These are phyloP conservation scores for Trichoplusia ni DNA, from an alignment of 1,140 invertebrate species.

Conservation along the genomic window DNA sequence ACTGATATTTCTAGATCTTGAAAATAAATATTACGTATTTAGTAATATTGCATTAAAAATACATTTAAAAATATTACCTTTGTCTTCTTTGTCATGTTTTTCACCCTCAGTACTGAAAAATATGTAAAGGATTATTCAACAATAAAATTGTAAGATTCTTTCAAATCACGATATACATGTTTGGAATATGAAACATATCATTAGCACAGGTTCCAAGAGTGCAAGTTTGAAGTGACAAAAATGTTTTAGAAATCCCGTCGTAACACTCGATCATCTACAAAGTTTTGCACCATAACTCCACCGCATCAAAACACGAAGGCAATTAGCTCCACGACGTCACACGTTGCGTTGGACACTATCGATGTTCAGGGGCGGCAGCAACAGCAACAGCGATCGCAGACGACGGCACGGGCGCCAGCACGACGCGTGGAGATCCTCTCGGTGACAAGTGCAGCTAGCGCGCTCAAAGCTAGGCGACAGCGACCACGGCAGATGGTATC, in stretches of 20 bases:
- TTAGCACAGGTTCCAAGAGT: neutral
- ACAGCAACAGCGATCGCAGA: neutral
- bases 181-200: neutral
- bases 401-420: neutral
- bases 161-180: neutral
- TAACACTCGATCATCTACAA: constrained; percentile 74
- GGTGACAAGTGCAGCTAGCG: neutral
- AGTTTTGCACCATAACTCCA: constrained; percentile 80
- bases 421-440: too few relatives aligned
- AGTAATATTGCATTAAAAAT: too few relatives aligned
- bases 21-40: too few relatives aligned
- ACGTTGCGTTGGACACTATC: neutral
- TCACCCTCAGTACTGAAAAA: constrained; percentile 75
- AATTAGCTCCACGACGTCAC: neutral
- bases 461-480: neutral
- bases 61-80: constrained; percentile 55
- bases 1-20: too few relatives aligned
- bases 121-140: constrained; percentile 34
- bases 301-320: constrained; percentile 6
- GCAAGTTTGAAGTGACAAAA: constrained; percentile 14
- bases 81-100: constrained; percentile 66
- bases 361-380: neutral
- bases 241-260: constrained; percentile 25
- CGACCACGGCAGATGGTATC: neutral
- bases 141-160: neutral